Evolutionary conservation across 2,797 vertebrate genomes (phyloP).

Genomic region (Lutjanus campechanus): DNA sequence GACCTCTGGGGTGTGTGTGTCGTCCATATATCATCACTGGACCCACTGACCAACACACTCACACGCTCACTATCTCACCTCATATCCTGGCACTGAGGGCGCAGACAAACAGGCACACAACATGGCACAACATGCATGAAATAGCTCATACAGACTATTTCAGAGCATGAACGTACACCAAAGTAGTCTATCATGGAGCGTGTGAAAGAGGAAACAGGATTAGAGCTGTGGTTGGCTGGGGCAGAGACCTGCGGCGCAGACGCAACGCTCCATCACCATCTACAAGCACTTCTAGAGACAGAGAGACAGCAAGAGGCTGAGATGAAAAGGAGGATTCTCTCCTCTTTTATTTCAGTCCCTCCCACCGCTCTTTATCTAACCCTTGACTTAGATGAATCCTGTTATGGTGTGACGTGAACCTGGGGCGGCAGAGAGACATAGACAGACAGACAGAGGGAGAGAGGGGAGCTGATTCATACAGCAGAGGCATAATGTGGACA

Average conservation of each 20-base stretch:
- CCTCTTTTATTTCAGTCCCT: constrained; percentile 62
- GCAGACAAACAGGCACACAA: constrained; percentile 44
- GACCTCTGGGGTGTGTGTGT: constrained; percentile 70
- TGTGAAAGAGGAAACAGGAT: constrained; percentile 75
- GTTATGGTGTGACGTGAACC: constrained; percentile 75
- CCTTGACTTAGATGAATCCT: constrained; percentile 74
- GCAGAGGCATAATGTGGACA: constrained; percentile 19
- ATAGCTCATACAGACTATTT: constrained; percentile 63
- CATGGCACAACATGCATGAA: constrained; percentile 61
- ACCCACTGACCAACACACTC: constrained; percentile 52
- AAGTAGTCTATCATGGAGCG: constrained; percentile 63
- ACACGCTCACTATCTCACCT: constrained; percentile 13
- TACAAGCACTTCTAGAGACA: constrained; percentile 57
- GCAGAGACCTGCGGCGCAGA: constrained; percentile 62
- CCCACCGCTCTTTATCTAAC: constrained; percentile 75
- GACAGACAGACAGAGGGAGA: constrained; percentile 28
- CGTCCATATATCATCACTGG: constrained; percentile 70
- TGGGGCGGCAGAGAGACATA: constrained; percentile 52
- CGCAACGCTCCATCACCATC: constrained; percentile 53
- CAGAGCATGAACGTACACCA: constrained; percentile 61
- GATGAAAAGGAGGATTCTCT: constrained; percentile 68
- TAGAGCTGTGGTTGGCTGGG: constrained; percentile 62
- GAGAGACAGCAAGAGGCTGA: constrained; percentile 52
- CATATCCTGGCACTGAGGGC: constrained; percentile 24
- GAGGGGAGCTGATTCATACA: constrained; percentile 8